Evolutionary conservation across 2,888 invertebrate genomes (phyloP), one percentile per base, ranked within the genome.

Genomic region (Galerucella pusilla): DNA sequence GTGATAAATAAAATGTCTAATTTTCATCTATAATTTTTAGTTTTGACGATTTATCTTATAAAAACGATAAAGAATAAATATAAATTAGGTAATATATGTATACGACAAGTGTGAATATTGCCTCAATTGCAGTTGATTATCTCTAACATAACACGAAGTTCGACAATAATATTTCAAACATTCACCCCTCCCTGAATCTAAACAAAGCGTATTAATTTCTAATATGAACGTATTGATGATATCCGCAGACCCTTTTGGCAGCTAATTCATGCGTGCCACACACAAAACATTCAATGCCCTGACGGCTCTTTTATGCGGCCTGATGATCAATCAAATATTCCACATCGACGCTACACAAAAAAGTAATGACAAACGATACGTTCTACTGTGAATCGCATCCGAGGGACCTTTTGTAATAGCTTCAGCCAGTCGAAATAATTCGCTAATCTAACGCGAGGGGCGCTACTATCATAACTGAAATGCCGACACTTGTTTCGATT

Each of bases 351-450:
- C 63, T 68, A 67, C 63, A 57, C 69, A 79, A 79, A 79, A 77
- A 79, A 42, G 71, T 67, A 72, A 79, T 73, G 76, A 75, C 74
- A 74, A 77, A 78, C 74, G 77, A 74, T 77, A 65, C 66, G 79
- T 68, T 65, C 65, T 68, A 71, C 59, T 74, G 71, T 28, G 49
- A 45, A 63, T n/a, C 16, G 42, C 35, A 67, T 67, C 73, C 77
- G 80, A 82, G 82, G 78, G 78, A 74, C 79, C 77, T 79, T 83
- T 81, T 84, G 84, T 84, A 84, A 85, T 84, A 83, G 84, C 83
- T 80, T 78, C 85, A 83, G 81, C 85, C 85, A 85, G 81, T 82
- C 83, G 87, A 85, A 87, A 87, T 86, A 87, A 87, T 86, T 84
- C 85, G 85, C 83, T 87, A 87, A 87, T 86, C 87, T 86, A 84